Evolutionary conservation across 2,113 vertebrate species (phyloP), one percentile per base, ranked within the genome.

Genomic region (Rafetus swinhoei): DNA sequence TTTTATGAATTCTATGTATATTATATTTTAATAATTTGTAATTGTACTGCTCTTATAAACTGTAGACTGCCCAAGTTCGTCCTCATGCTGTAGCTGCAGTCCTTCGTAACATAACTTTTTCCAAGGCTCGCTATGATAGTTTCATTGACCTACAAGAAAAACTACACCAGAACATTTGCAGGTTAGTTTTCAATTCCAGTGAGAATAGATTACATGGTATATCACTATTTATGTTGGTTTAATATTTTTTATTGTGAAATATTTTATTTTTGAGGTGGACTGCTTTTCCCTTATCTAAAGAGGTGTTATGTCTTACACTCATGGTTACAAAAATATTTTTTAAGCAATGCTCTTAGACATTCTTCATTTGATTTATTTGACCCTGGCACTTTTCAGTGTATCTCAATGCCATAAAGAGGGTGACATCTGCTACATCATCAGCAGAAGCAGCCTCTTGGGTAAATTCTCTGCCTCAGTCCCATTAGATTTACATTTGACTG

Each of bases 91-190:
- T 99, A 52, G 99, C 99, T 22, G 99, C 99, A 0, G 98, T 99
- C 54, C 98, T 99, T 90, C 98, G 99, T 32, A 98, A 99, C 90
- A 98, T 99, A 91, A 99, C 98, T 74, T 99, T 99, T 87, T 99
- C 98, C 16, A 98, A 98, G 96, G 99, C 99, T 32, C 97, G 99
- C 2, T 99, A 99, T 0, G 99, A 99, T 86, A 99, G 99, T 93
- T 99, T 99, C 98, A 99, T 99, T 45, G 99, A 99, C 92, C 98
- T 99, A 93, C 99, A 99, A 84, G 99, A 99, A 87, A 99, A 99
- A 85, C 98, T 99, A 12, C 99, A 99, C 96, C 99, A 99, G 96
- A 99, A 99, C 84, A 98, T 99, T 92, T 99, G 99, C 99, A 99
- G 99, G 99, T 99, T 84, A 91, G 98, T 96, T 69, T 62, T 77